Conservation (phyloP, 2,888 invertebrate species). For the Cryptocephalus primarius region DNA sequence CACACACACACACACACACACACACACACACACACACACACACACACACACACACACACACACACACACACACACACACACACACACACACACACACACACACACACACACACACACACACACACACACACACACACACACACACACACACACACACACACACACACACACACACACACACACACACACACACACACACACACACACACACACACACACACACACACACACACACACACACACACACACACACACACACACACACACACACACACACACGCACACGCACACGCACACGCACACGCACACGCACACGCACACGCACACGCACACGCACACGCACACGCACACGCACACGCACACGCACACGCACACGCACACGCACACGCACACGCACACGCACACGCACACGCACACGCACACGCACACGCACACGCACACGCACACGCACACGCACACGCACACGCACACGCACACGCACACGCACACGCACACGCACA, state of each 20-base stretch:
- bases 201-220: too few species aligned
- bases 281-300: background rate
- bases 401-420: background rate
- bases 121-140: too few species aligned
- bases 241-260: background rate
- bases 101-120: too few species aligned
- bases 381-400: background rate
- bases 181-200: too few species aligned
- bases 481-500: conserved; percentile 1
- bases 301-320: background rate
- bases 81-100: too few species aligned
- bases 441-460: conserved; percentile 2
- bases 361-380: background rate
- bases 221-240: background rate
- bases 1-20: too few species aligned
- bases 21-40: too few species aligned
- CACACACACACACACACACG: background rate
- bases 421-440: background rate
- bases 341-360: background rate
- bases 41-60: too few species aligned
- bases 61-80: too few species aligned
- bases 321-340: background rate
- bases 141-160: too few species aligned
- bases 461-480: conserved; percentile 1
- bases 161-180: too few species aligned